Percentiles rank a stretch among this genome's conserved stretches.
These are phyloP conservation scores for Novumbra hubbsi DNA, from an alignment of 2,797 vertebrate genomes.

Conservation along the genomic window DNA sequence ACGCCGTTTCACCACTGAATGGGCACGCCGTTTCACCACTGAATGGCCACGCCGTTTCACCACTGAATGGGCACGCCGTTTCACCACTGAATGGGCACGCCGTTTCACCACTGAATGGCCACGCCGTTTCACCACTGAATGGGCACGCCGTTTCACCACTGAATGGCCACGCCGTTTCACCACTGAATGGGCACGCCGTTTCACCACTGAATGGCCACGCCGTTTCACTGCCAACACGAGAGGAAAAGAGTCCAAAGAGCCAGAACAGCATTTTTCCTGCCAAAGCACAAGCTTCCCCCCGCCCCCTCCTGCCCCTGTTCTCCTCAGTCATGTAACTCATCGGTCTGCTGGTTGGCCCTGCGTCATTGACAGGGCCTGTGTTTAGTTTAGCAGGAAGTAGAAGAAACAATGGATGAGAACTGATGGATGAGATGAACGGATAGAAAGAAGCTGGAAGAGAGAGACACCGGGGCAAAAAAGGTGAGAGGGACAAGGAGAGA, in stretches of 20 bases:
- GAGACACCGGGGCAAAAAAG: neutral
- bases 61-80: no score
- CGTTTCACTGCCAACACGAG: neutral
- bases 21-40: no score
- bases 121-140: no score
- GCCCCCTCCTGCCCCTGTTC: neutral
- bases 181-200: neutral
- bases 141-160: no score
- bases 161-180: no score
- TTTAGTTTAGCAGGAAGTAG: slow-evolving; percentile 4
- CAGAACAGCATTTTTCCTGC: neutral
- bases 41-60: no score
- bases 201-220: no score
- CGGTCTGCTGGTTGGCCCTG: neutral
- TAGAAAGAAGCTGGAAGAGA: neutral
- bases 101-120: no score
- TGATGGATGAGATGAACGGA: slow-evolving; percentile 40
- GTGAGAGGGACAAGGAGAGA: neutral
- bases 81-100: no score
- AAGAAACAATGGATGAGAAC: slow-evolving; percentile 12
- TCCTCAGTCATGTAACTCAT: neutral
- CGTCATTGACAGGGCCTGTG: neutral
- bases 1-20: no score
- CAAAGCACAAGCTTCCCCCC: neutral
- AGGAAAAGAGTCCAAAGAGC: neutral